A percentile compares a stretch with the other conserved stretches of the same genome.
phyloP scores from a whole-genome alignment of 2,113 vertebrate genomes.

The Ophiodon elongatus region DNA sequence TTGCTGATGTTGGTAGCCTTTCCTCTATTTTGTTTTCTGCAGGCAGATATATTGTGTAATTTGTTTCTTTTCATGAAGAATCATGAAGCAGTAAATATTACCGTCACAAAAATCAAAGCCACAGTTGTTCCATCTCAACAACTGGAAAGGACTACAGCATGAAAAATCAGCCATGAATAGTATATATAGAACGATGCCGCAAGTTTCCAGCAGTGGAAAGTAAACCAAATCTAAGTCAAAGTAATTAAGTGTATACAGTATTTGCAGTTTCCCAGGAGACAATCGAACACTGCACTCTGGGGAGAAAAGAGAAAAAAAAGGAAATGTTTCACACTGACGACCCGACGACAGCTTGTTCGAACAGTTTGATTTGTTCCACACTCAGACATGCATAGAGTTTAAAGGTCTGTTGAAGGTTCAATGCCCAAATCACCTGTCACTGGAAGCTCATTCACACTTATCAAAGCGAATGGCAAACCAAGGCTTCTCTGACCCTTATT shows the following conservation, averaged over 20 bases:
- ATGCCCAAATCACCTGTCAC: slow-evolving; percentile 45
- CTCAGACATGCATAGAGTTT: slow-evolving; percentile 42
- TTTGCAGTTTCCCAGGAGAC: slow-evolving; percentile 30
- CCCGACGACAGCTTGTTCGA: slow-evolving; percentile 31
- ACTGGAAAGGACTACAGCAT: background rate
- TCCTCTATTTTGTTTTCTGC: slow-evolving; percentile 6
- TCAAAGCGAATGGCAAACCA: slow-evolving; percentile 47
- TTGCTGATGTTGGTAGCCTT: background rate
- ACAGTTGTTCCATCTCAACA: slow-evolving; percentile 6
- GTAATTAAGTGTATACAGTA: slow-evolving; percentile 25
- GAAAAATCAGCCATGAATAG: background rate
- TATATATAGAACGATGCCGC: background rate
- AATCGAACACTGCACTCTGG: slow-evolving; percentile 17
- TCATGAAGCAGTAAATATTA: background rate
- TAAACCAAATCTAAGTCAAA: slow-evolving; percentile 13
- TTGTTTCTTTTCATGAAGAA: slow-evolving; percentile 7
- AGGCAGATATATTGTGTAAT: background rate
- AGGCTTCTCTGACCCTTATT: slow-evolving; percentile 38
- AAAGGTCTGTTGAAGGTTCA: slow-evolving; percentile 49
- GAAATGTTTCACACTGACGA: slow-evolving; percentile 38
- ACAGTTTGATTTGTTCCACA: slow-evolving; percentile 41
- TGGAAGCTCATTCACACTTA: slow-evolving; percentile 37
- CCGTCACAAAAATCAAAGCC: background rate
- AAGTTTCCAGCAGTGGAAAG: background rate
- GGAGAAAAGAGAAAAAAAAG: slow-evolving; percentile 18